A percentile compares a stretch with the other conserved stretches of the same genome.
Conservation (phyloP, 2,888 invertebrate genomes). For the Euplexia lucipara region DNA sequence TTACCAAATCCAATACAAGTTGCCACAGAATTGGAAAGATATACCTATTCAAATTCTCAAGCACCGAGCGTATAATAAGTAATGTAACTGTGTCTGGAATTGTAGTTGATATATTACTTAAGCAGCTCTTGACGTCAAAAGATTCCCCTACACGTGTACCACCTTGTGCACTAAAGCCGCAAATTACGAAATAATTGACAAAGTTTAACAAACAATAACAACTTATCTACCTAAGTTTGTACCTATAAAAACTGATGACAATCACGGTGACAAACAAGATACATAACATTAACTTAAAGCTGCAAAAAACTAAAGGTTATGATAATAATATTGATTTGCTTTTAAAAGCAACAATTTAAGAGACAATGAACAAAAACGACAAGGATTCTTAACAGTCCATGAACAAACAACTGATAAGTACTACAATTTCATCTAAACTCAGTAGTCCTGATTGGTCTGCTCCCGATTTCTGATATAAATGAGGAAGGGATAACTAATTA, state of each 20-base stretch:
- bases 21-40: too few species aligned
- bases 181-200: constrained; percentile 37
- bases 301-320: background rate
- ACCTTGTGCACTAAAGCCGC: background rate
- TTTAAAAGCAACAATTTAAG: background rate
- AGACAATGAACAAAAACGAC: too few species aligned
- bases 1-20: background rate
- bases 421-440: constrained; percentile 13
- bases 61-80: too few species aligned
- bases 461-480: constrained; percentile 4
- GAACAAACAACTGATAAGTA: constrained; percentile 51
- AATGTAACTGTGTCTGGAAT: too few species aligned
- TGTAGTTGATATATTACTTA: too few species aligned
- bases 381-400: constrained; percentile 30
- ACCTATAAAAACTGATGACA: constrained; percentile 4
- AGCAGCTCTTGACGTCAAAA: background rate
- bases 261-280: constrained; percentile 6
- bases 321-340: constrained; percentile 6
- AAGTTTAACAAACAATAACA: constrained; percentile 29
- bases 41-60: too few species aligned
- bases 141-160: background rate
- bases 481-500: background rate
- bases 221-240: background rate
- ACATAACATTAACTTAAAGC: background rate
- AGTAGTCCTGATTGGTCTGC: constrained; percentile 1